These are phyloP conservation scores for Keiferia lycopersicella DNA, from an alignment of 2,888 invertebrate species.

Conservation along the genomic window DNA sequence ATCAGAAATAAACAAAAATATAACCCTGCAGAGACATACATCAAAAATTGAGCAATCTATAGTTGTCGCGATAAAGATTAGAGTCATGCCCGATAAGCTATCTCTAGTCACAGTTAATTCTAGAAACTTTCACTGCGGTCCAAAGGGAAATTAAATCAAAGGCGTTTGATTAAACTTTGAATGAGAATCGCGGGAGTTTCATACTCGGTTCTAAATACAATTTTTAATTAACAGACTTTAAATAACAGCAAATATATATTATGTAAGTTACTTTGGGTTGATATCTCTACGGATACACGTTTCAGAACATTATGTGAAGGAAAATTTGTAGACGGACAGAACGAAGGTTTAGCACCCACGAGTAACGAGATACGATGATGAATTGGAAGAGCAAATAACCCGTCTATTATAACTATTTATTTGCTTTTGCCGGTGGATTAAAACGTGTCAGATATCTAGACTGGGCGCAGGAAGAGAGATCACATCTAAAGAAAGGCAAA, in stretches of 20 bases:
- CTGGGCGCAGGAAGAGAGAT: neutral
- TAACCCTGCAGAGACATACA: constrained; percentile 28
- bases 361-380: too few relatives aligned
- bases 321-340: too few relatives aligned
- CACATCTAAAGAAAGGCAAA: neutral
- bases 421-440: too few relatives aligned
- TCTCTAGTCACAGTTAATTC: constrained; percentile 15
- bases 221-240: too few relatives aligned
- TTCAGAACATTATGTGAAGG: too few relatives aligned
- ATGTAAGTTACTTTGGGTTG: too few relatives aligned
- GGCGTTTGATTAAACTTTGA: constrained; percentile 25
- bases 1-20: constrained; percentile 24
- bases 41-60: constrained; percentile 26
- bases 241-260: too few relatives aligned
- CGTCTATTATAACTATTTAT: neutral
- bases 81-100: constrained; percentile 21
- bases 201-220: neutral
- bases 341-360: too few relatives aligned
- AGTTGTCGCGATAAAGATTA: constrained; percentile 31
- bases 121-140: constrained; percentile 21
- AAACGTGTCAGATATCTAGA: too few relatives aligned
- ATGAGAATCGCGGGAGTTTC: constrained; percentile 21
- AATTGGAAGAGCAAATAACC: too few relatives aligned
- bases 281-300: too few relatives aligned
- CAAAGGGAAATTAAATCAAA: constrained; percentile 23